phyloP scores from a whole-genome alignment of 1,140 invertebrate genomes.

The Phenacoccus solenopsis region DNA sequence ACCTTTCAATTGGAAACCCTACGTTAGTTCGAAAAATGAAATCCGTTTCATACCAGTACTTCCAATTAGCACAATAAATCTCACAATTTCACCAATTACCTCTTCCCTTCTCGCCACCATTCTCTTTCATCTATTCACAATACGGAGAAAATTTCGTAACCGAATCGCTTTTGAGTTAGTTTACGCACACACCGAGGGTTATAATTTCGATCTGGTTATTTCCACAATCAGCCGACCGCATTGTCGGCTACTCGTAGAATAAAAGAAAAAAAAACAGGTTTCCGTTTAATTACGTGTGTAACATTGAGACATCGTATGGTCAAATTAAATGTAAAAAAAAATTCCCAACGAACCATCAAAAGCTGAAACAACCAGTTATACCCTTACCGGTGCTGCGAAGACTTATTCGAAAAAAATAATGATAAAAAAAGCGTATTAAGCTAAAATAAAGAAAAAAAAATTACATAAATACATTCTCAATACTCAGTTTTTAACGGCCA shows the following conservation, averaged over 20 bases:
- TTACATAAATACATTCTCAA: background rate
- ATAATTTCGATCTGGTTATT: constrained; percentile 6
- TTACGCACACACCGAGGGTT: background rate
- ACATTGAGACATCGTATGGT: background rate
- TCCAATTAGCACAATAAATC: no score
- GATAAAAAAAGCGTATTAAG: background rate
- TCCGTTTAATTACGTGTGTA: no score
- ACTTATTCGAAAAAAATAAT: no score
- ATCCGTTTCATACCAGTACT: no score
- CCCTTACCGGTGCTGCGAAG: no score
- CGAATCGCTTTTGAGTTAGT: background rate
- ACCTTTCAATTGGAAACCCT: no score
- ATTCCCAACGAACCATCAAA: background rate
- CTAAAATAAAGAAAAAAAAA: background rate
- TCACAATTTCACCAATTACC: no score
- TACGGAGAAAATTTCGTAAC: background rate
- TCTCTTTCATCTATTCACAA: background rate
- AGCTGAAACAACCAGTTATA: background rate
- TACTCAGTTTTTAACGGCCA: background rate
- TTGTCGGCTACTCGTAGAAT: background rate
- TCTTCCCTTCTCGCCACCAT: no score
- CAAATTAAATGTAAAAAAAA: background rate
- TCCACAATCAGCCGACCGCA: background rate
- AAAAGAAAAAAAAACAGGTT: background rate
- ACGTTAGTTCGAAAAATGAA: no score